Conservation (phyloP, 2,797 vertebrate species). For the Gobionotothen gibberifrons region DNA sequence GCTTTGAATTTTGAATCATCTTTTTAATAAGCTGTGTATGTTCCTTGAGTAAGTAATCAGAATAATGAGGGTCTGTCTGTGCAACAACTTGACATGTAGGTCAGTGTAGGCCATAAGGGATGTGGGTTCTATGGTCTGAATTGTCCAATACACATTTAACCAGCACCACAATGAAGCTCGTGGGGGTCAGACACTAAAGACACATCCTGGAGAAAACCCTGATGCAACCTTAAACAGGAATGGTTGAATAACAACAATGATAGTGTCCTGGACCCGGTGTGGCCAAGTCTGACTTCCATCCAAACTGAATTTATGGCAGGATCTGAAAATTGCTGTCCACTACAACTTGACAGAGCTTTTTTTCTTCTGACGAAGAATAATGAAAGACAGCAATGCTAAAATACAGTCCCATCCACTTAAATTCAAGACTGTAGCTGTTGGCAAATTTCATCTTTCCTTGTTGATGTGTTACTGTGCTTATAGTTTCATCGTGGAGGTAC, state of each 20-base stretch:
- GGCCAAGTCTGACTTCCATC: neutral
- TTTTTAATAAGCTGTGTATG: neutral
- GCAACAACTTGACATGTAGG: neutral
- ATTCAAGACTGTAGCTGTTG: neutral
- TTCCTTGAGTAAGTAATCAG: neutral
- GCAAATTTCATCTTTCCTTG: neutral
- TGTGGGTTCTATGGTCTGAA: neutral
- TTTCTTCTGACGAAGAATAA: slow-evolving; percentile 12
- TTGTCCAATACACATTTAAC: slow-evolving; percentile 8
- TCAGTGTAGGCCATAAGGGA: neutral
- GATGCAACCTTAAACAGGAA: neutral
- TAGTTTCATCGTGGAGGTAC: neutral
- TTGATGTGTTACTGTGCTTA: neutral
- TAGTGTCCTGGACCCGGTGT: neutral
- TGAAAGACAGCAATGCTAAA: neutral
- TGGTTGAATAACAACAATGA: slow-evolving; percentile 14
- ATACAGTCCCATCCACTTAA: neutral
- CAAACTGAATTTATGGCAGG: slow-evolving; percentile 11
- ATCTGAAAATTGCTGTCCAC: slow-evolving; percentile 15
- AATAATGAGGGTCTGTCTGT: neutral
- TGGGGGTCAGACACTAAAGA: neutral
- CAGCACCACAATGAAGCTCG: neutral
- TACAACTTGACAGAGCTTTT: slow-evolving; percentile 1
- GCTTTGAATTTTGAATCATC: no score
- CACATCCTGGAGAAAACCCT: slow-evolving; percentile 14